Conservation (phyloP, 92 coral and sea anemone species). For the Pocillopora grandis region DNA sequence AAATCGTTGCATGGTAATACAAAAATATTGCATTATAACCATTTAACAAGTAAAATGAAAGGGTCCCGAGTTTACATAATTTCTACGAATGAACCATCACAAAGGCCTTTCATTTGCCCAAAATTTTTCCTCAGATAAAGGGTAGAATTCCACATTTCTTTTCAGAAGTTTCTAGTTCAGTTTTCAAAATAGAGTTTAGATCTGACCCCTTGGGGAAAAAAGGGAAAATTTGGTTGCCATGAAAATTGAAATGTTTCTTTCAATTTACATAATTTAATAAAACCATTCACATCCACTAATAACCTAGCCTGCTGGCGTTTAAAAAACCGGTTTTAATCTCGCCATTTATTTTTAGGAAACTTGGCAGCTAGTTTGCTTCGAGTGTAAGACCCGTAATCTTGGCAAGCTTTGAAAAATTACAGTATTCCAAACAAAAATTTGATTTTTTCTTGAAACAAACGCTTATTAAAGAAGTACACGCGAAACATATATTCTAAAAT, state of each 20-base stretch:
- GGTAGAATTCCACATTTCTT: no score
- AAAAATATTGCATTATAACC: not conserved
- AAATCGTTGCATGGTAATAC: not conserved
- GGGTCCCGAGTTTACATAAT: no score
- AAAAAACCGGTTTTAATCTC: not conserved
- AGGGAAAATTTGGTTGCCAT: constrained; percentile 12
- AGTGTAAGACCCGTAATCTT: no score
- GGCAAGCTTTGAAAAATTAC: no score
- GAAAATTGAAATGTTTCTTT: constrained; percentile 1
- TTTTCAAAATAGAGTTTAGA: not conserved
- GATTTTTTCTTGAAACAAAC: no score
- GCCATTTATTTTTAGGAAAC: not conserved
- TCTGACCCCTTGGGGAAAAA: not conserved
- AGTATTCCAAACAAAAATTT: no score
- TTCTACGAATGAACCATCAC: no score
- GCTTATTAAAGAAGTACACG: no score
- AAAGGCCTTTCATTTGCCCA: no score
- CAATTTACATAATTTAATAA: constrained; percentile 20
- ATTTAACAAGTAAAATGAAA: not conserved
- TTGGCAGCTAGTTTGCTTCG: no score
- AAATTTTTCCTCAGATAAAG: no score
- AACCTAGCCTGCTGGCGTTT: not conserved
- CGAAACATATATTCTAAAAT: no score
- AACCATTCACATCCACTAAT: not conserved
- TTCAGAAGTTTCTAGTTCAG: not conserved